A percentile compares a stretch with the other conserved stretches of the same genome.
These are phyloP conservation scores for Pyrocoelia pectoralis DNA, from an alignment of 2,888 invertebrate genomes.

Conservation along the genomic window DNA sequence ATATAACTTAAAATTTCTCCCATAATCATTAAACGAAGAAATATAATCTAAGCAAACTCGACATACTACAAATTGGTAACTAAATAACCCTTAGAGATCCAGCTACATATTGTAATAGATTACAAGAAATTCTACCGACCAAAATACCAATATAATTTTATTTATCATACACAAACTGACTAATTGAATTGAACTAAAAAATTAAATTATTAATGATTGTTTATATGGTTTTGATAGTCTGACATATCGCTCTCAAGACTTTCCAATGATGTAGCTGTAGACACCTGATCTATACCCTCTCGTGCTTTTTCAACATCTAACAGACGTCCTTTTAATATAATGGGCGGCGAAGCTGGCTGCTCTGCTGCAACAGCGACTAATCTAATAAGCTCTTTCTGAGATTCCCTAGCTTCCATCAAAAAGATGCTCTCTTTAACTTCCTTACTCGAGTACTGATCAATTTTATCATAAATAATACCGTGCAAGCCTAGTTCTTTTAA, in stretches of 20 bases:
- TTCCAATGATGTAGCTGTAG: slow-evolving; percentile 67
- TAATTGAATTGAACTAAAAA: background rate
- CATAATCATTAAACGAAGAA: too few relatives aligned
- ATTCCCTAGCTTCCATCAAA: slow-evolving; percentile 79
- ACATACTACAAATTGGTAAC: too few relatives aligned
- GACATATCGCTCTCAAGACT: slow-evolving; percentile 57
- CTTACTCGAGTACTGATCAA: slow-evolving; percentile 77
- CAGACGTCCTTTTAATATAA: slow-evolving; percentile 49
- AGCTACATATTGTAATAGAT: too few relatives aligned
- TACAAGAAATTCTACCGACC: too few relatives aligned
- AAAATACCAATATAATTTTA: too few relatives aligned
- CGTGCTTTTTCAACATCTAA: slow-evolving; percentile 57
- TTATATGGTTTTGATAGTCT: slow-evolving; percentile 12
- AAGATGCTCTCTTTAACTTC: slow-evolving; percentile 85
- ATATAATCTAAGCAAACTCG: too few relatives aligned
- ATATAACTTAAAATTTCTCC: too few relatives aligned
- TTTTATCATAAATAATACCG: slow-evolving; percentile 96
- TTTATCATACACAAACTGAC: background rate
- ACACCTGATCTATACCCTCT: slow-evolving; percentile 52
- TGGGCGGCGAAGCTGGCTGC: slow-evolving; percentile 15
- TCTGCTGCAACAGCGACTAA: slow-evolving; percentile 56
- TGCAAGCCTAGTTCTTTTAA: slow-evolving; percentile 91
- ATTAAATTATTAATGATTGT: background rate
- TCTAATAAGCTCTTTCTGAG: slow-evolving; percentile 69
- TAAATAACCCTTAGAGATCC: too few relatives aligned